Evolutionary conservation across 2,797 vertebrate genomes (phyloP), one percentile per base, ranked within the genome.

Genomic region (Pampus argenteus): DNA sequence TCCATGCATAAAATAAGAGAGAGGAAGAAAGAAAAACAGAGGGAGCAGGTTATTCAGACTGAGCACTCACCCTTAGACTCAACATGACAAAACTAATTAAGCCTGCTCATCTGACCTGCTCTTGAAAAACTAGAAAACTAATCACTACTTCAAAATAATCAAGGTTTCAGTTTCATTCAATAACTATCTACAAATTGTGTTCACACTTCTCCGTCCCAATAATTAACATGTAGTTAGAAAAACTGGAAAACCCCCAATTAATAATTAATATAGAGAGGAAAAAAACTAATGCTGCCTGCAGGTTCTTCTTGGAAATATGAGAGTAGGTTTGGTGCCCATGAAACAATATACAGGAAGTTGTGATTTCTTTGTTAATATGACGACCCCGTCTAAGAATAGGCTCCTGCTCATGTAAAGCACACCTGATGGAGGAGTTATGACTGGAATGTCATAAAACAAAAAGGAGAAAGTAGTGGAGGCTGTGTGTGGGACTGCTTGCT

Each of bases 1-100:
- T 77, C 84, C 82, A 90, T 90, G 91, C 89, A 87, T 90, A 90
- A 86, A 90, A 85, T 81, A 90, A 81, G 71, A 83, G 70, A 78
- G 42, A 29, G 72, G 71, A 29, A 65, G 47, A 78, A 78, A 73
- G 55, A 75, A 68, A 66, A 74, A 70, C 67, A 74, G 71, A 81
- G 52, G 52, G 59, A 63, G 31, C 17, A 58, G 54, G 58, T 82
- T 83, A 70, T 83, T 91, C 79, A 84, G 66, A 85, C 58, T 38
- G 66, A 82, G 73, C 66, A 9, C 55, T 81, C 77, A 74, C 54
- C 77, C 76, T 86, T 56, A 25, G 49, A 80, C 73, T 71, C 28
- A 62, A 78, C 69, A 69, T 9, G 62, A 86, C 79, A 71, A 79
- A 88, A 81, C 71, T 74, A 90, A 90, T 87, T 80, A 81, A 55